These are phyloP conservation scores for Scortum barcoo DNA, from an alignment of 2,113 vertebrate genomes.

Conservation along the genomic window DNA sequence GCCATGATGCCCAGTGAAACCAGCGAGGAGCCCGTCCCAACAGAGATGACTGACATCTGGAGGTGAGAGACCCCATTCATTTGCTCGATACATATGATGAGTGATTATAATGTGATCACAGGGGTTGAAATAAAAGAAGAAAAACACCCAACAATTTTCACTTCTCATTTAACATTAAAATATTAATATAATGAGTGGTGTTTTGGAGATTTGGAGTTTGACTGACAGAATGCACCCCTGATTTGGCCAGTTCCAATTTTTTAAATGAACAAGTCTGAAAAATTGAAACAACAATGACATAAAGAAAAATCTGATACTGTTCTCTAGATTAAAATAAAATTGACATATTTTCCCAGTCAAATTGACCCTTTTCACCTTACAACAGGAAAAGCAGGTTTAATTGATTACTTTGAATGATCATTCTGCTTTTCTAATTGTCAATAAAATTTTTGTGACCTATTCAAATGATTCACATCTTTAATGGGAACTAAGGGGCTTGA, in stretches of 20 bases:
- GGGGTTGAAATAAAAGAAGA: neutral
- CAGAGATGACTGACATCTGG: conserved; percentile 96
- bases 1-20: conserved; percentile 92
- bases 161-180: no score
- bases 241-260: neutral
- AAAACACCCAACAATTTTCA: no score
- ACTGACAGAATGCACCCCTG: neutral
- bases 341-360: neutral
- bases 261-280: neutral
- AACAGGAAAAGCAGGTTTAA: neutral
- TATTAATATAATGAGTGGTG: no score
- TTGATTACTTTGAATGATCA: neutral
- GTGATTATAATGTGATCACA: neutral
- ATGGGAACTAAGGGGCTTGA: neutral
- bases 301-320: neutral
- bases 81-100: neutral
- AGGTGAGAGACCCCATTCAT: conserved; percentile 83
- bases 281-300: neutral
- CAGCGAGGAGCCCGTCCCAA: conserved; percentile 89
- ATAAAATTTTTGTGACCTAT: neutral
- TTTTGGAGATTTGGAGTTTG: no score
- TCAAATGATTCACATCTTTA: neutral
- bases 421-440: neutral
- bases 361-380: neutral
- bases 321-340: neutral